Evolutionary conservation across 2,113 vertebrate species (phyloP).

Genomic region (Rhinoptilus africanus): DNA sequence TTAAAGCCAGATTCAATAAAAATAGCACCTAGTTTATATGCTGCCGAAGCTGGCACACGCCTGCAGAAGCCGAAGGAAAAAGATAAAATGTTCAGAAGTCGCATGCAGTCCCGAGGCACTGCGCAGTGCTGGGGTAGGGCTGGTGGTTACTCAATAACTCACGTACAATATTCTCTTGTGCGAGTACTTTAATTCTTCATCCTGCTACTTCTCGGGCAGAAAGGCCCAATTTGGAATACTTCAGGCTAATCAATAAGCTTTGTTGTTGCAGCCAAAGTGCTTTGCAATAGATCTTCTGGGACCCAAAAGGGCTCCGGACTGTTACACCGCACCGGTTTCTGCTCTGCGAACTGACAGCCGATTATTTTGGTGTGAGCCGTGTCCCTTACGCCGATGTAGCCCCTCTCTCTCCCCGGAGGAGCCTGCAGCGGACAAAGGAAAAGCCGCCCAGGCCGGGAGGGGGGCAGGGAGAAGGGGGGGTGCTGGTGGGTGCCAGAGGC

Average conservation of each 20-base stretch:
- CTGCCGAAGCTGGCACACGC: constrained; percentile 41
- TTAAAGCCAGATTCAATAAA: constrained; percentile 66
- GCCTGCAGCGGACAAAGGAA: background rate
- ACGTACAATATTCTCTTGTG: background rate
- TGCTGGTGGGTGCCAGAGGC: background rate
- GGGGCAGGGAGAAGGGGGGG: fast-evolving
- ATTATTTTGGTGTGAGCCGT: background rate
- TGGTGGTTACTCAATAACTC: constrained; percentile 16
- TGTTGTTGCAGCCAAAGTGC: constrained; percentile 25
- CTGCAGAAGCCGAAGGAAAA: background rate
- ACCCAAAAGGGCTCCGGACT: background rate
- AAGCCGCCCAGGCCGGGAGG: background rate
- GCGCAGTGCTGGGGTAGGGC: background rate
- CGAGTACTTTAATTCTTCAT: background rate
- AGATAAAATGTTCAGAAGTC: constrained; percentile 10
- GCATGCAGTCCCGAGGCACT: background rate
- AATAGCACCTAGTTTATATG: constrained; percentile 62
- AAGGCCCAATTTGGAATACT: background rate
- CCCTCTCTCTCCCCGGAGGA: background rate
- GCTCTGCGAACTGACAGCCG: background rate
- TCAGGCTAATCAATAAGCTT: background rate
- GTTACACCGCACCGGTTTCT: background rate
- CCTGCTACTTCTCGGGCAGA: background rate
- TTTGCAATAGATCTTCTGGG: background rate
- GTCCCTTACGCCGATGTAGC: background rate